Conservation (phyloP, 2,797 vertebrate genomes). For the Knipowitschia caucasica region DNA sequence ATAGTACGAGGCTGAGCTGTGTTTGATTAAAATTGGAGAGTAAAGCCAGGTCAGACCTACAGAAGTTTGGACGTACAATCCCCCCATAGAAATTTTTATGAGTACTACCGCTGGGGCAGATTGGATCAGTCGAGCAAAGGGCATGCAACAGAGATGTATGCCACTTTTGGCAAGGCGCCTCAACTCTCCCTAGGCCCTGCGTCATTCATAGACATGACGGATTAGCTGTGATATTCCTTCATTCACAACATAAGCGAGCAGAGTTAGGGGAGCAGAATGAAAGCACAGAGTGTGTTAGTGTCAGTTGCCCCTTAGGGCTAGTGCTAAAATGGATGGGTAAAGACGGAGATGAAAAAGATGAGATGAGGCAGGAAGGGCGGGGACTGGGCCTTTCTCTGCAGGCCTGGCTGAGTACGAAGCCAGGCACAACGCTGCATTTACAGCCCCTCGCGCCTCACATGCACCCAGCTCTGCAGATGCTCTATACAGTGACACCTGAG, state of each 20-base stretch:
- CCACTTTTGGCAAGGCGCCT: conserved; percentile 51
- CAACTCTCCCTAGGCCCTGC: conserved; percentile 67
- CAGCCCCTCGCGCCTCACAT: conserved; percentile 48
- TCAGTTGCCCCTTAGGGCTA: conserved; percentile 77
- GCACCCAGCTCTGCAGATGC: conserved; percentile 80
- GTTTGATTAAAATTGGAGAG: conserved; percentile 3
- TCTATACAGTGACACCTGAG: conserved; percentile 68
- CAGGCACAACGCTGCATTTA: conserved; percentile 82
- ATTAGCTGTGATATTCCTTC: conserved; percentile 81
- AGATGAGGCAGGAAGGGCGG: conserved; percentile 82
- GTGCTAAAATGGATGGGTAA: conserved; percentile 88
- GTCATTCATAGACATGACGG: conserved; percentile 91
- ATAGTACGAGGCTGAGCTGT: neutral
- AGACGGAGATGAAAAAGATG: conserved; percentile 84
- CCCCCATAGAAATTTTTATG: conserved; percentile 45
- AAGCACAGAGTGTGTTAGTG: conserved; percentile 73
- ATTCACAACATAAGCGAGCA: conserved; percentile 76
- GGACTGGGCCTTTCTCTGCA: conserved; percentile 70
- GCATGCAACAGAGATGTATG: conserved; percentile 59
- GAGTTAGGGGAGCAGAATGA: conserved; percentile 53
- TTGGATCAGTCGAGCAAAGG: conserved; percentile 62
- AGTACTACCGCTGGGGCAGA: conserved; percentile 45
- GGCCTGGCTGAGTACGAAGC: conserved; percentile 75
- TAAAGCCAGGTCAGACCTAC: conserved; percentile 14
- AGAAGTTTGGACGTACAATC: conserved; percentile 24